These are phyloP conservation scores for Trachelus tabidus DNA, from an alignment of 2,888 invertebrate species.

Conservation along the genomic window DNA sequence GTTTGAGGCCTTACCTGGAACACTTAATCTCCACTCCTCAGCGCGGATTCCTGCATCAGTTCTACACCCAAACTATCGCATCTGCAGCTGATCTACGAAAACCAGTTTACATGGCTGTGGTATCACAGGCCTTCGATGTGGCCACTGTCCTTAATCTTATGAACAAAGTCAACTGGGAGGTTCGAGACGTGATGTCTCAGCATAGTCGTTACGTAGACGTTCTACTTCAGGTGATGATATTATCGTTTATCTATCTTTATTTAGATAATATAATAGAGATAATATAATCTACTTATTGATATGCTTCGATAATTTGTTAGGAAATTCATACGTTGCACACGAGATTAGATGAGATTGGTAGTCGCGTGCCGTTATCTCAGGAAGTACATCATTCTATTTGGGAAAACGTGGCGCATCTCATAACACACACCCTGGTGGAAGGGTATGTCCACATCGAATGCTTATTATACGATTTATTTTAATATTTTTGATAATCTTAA, in stretches of 20 bases:
- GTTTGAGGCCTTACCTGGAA: conserved; percentile 86
- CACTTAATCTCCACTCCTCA: conserved; percentile 79
- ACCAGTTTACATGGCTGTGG: conserved; percentile 89
- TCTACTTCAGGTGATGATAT: conserved; percentile 70
- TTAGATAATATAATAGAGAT: conserved; percentile 9
- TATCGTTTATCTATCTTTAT: conserved; percentile 11
- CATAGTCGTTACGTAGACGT: conserved; percentile 91
- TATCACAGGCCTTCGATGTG: conserved; percentile 82
- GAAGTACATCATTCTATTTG: conserved; percentile 81
- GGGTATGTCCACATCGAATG: conserved; percentile 71
- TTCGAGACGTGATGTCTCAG: conserved; percentile 94
- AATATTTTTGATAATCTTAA: conserved; percentile 16
- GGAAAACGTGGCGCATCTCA: conserved; percentile 87
- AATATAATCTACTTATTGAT: not conserved
- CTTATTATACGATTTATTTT: conserved; percentile 7
- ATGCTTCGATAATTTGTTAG: conserved; percentile 56
- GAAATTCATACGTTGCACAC: conserved; percentile 83
- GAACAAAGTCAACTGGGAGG: conserved; percentile 94
- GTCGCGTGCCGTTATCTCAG: conserved; percentile 77
- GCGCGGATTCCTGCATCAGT: conserved; percentile 76
- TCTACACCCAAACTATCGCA: conserved; percentile 79
- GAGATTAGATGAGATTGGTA: conserved; percentile 79
- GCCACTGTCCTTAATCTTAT: conserved; percentile 83
- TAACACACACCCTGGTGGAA: conserved; percentile 91
- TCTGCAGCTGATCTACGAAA: conserved; percentile 80